phyloP scores from a whole-genome alignment of 1,140 invertebrate species.

The Zaprionus africanus region DNA sequence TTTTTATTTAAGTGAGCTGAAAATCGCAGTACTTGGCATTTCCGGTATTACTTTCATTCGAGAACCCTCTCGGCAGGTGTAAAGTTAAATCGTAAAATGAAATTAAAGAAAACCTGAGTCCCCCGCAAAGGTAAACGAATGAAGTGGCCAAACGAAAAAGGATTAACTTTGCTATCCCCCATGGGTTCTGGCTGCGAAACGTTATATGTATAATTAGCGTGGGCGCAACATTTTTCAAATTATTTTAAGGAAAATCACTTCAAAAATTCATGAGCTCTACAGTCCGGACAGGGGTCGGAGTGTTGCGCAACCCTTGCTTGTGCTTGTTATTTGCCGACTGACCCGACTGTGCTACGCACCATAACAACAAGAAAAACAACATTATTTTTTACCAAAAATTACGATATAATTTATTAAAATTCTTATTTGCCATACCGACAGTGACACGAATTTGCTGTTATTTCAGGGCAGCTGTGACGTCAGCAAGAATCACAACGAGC shows the following conservation, averaged over 20 bases:
- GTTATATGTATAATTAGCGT: conserved; percentile 64
- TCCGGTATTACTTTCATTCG: conserved; percentile 37
- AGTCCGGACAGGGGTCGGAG: conserved; percentile 6
- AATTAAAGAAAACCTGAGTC: conserved; percentile 82
- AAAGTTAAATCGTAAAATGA: conserved; percentile 84
- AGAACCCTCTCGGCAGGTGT: conserved; percentile 68
- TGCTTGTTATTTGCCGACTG: conserved; percentile 9
- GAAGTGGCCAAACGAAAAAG: conserved; percentile 67
- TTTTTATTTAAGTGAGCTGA: conserved; percentile 80
- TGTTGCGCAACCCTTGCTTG: background rate
- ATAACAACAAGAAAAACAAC: conserved; percentile 17
- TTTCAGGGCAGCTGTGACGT: background rate
- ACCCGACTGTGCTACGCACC: background rate
- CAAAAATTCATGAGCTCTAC: conserved; percentile 63
- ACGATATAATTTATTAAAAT: conserved; percentile 79
- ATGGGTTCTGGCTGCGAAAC: conserved; percentile 26
- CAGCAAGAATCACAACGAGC: background rate
- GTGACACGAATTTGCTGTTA: background rate
- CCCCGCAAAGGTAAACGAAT: conserved; percentile 62
- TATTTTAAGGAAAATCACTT: conserved; percentile 63
- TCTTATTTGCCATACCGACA: conserved; percentile 56
- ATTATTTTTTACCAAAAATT: conserved; percentile 46
- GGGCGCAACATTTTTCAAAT: conserved; percentile 44
- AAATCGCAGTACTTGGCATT: conserved; percentile 26
- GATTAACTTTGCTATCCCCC: conserved; percentile 61